Evolutionary conservation across 2,113 vertebrate genomes (phyloP).

Genomic region (Merops nubicus): DNA sequence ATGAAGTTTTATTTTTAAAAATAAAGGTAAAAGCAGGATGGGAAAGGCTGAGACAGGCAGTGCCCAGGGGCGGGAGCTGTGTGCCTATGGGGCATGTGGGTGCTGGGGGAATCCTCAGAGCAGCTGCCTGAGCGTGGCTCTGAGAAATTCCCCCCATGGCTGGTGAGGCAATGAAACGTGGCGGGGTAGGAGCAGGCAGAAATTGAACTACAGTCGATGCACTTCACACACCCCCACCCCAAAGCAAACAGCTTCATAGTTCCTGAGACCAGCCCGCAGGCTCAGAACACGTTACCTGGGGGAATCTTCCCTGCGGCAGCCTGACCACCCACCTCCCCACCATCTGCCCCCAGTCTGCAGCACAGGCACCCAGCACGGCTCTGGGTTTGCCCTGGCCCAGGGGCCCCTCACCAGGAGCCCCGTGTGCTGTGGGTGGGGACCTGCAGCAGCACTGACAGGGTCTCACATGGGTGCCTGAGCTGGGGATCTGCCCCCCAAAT

Average conservation of each 20-base stretch:
- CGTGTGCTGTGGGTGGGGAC: fast-evolving
- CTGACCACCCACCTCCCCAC: neutral
- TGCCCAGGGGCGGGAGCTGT: neutral
- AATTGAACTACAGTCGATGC: conserved; percentile 76
- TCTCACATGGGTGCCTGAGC: neutral
- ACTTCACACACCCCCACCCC: conserved; percentile 42
- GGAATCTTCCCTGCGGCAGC: conserved; percentile 26
- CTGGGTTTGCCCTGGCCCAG: neutral
- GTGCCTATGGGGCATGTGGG: fast-evolving
- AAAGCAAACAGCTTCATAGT: conserved; percentile 72
- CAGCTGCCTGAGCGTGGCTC: too few species aligned
- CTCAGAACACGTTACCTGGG: conserved; percentile 63
- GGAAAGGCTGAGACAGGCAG: neutral
- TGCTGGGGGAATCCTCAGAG: neutral
- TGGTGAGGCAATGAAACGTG: conserved; percentile 57
- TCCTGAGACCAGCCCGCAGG: conserved; percentile 65
- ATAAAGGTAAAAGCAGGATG: neutral
- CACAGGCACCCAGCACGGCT: neutral
- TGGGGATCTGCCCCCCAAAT: neutral
- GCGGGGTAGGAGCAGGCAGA: conserved; percentile 63
- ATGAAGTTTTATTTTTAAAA: neutral
- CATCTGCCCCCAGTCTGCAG: neutral
- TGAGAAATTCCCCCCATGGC: conserved; percentile 59
- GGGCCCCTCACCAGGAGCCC: fast-evolving
- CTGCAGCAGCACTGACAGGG: fast-evolving